Evolutionary conservation across 2,113 vertebrate genomes (phyloP), one percentile per base, ranked within the genome.

Genomic region (Struthio camelus): DNA sequence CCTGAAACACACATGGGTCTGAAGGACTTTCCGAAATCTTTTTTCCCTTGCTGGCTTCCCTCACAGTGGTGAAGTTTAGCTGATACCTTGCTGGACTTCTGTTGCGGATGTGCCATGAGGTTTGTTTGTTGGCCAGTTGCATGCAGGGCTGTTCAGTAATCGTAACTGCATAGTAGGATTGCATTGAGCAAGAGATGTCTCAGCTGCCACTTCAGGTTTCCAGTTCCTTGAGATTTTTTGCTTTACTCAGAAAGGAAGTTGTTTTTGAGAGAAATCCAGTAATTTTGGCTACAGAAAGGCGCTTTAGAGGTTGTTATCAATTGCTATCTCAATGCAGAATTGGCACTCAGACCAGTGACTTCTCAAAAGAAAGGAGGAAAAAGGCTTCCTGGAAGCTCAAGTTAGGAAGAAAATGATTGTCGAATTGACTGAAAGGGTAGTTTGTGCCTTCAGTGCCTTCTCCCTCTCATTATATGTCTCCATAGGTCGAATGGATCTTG

Each of bases 1-100:
- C 81, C 93, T 71, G 87, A 80, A 86, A 76, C 79, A 80, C 70
- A 78, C 46, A 22, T 44, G n/a, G 54, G 58, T 46, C 85, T 71
- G 71, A 56, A 67, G 85, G 87, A 91, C 89, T 94, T 94, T 89
- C 81, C 28, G 76, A 67, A 71, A 54, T 82, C 81, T 88, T 81
- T 73, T 70, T 95, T 64, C 75, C 71, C 71, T 50, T 87, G 78
- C n/a, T 0, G 3, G 53, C 66, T 32, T 58, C 19, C 17, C 30
- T 32, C 40, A 5, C 81, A 38, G 42, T 24, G 64, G 36, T 79
- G 84, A 86, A 80, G 84, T 85, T 94, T 18, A n/a, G 48, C 50
- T 59, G 34, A 6, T 42, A 54, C 64, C 58, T 70, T 30, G 1
- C 40, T n/a, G 92, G 75, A 18, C 34, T 30, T 44, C 23, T 38